Conservation (phyloP, 2,888 invertebrate species). For the Gortyna flavago region DNA sequence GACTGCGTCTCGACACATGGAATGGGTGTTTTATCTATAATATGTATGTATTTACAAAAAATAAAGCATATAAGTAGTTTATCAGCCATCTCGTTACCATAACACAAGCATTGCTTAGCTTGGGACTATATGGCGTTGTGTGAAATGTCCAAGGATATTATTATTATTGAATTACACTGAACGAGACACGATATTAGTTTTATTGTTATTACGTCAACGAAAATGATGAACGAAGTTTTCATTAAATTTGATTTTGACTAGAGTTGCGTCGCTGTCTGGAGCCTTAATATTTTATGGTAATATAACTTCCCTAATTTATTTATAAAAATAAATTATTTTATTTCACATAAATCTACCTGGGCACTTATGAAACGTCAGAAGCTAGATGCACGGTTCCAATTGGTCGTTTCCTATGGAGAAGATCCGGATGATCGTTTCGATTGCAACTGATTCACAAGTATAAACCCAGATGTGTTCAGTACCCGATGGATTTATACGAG, state of each 20-base stretch:
- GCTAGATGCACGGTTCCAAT: not conserved
- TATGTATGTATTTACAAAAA: too few relatives aligned
- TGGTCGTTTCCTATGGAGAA: not conserved
- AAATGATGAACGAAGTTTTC: not conserved
- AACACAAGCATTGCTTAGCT: too few relatives aligned
- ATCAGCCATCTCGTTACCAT: too few relatives aligned
- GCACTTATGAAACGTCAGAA: not conserved
- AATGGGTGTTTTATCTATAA: too few relatives aligned
- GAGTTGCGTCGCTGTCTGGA: not conserved
- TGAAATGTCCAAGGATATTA: too few relatives aligned
- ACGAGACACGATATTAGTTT: too few relatives aligned
- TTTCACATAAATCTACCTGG: not conserved
- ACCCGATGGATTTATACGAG: not conserved
- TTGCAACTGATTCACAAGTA: not conserved
- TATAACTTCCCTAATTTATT: not conserved
- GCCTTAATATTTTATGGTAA: not conserved
- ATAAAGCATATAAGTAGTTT: too few relatives aligned
- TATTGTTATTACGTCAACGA: too few relatives aligned
- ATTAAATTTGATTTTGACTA: not conserved
- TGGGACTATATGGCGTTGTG: too few relatives aligned
- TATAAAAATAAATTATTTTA: not conserved
- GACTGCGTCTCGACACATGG: not conserved
- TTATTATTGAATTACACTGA: too few relatives aligned
- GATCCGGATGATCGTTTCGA: not conserved
- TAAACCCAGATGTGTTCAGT: not conserved